Conservation (phyloP, 2,113 vertebrate species). For the Actinemys pallida region DNA sequence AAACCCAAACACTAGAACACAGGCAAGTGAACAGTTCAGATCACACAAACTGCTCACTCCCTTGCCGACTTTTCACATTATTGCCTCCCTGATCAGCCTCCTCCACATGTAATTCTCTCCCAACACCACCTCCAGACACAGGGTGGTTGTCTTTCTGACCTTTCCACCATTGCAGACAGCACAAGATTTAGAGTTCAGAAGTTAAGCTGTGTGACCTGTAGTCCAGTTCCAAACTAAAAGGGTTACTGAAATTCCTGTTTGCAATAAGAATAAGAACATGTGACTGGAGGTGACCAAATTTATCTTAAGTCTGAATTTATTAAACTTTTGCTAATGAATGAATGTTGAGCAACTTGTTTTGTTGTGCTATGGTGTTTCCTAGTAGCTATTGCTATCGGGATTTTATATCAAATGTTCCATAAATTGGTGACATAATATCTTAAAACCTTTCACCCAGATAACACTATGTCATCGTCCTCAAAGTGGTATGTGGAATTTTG, state of each 20-base stretch:
- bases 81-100: not conserved
- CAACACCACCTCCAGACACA: not conserved
- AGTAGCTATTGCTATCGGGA: not conserved
- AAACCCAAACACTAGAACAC: not conserved
- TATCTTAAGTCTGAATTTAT: not conserved
- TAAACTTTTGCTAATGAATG: not conserved
- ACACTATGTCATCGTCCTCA: not conserved
- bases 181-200: not conserved
- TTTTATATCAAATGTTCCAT: not conserved
- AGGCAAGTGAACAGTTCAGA: not conserved
- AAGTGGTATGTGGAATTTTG: not conserved
- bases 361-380: not conserved
- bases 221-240: not conserved
- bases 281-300: not conserved
- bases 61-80: not conserved
- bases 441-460: not conserved
- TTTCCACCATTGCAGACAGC: not conserved
- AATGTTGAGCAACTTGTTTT: not conserved
- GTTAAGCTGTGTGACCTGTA: not conserved
- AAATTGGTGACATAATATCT: not conserved
- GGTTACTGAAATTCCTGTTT: not conserved
- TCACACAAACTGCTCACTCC: accelerated
- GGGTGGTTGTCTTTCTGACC: not conserved
- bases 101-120: not conserved
- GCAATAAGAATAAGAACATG: not conserved